Conservation (phyloP, 2,888 invertebrate genomes). For the Agonopterix alstromeriana region DNA sequence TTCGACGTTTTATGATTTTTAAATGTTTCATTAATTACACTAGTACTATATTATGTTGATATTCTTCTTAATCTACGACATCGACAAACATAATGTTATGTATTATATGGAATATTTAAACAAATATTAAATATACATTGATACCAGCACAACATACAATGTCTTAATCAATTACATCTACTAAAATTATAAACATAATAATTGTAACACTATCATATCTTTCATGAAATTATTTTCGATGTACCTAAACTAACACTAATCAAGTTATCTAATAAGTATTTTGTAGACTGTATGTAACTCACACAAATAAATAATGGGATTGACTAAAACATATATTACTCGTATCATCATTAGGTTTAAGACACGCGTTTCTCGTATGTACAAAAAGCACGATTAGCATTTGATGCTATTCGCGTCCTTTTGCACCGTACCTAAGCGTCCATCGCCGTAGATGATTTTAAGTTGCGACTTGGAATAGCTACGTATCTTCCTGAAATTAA, state of each 20-base stretch:
- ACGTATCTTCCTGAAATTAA: too few relatives aligned
- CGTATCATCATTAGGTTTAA: too few relatives aligned
- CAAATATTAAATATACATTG: conserved; percentile 30
- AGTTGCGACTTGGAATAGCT: too few relatives aligned
- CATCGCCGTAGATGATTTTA: too few relatives aligned
- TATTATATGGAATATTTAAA: conserved; percentile 43
- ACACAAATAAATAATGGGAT: background rate
- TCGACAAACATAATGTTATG: conserved; percentile 30
- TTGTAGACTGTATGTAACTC: background rate
- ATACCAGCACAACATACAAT: conserved; percentile 37
- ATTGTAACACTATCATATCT: background rate
- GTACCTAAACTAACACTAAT: background rate
- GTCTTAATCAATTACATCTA: conserved; percentile 34
- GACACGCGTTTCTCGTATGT: too few relatives aligned
- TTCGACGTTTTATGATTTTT: background rate
- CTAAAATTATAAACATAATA: conserved; percentile 1
- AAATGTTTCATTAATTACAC: background rate
- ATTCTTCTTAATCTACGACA: conserved; percentile 40
- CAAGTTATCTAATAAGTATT: background rate
- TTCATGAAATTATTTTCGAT: background rate
- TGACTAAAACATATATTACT: too few relatives aligned
- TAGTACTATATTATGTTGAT: conserved; percentile 15
- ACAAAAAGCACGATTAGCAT: too few relatives aligned
- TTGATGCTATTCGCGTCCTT: too few relatives aligned
- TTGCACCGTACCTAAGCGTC: too few relatives aligned